Percentiles rank a stretch among this genome's conserved stretches.
These are phyloP conservation scores for Triplophysa yarkandensis DNA, from an alignment of 2,797 vertebrate species.

Conservation along the genomic window DNA sequence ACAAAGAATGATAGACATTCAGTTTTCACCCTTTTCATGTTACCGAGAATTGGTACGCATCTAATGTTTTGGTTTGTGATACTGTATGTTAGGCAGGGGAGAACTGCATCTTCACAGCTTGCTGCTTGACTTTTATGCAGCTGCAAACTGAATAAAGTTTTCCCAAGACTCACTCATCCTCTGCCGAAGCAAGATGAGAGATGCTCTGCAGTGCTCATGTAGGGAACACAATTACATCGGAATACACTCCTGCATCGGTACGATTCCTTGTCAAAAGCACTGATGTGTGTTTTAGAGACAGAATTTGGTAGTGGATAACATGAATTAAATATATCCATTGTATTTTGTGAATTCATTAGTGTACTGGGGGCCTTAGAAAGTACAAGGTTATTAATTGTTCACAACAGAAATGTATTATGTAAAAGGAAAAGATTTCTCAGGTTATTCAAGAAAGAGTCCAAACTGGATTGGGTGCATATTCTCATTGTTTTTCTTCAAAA, in stretches of 20 bases:
- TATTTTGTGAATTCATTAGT: slow-evolving; percentile 68
- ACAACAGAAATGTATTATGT: slow-evolving; percentile 50
- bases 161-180: slow-evolving; percentile 4
- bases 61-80: not conserved
- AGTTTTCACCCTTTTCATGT: not conserved
- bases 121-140: slow-evolving; percentile 12
- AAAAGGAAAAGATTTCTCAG: slow-evolving; percentile 42
- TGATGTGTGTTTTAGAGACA: slow-evolving; percentile 74
- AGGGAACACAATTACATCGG: slow-evolving; percentile 62
- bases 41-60: not conserved
- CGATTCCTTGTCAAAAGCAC: slow-evolving; percentile 68
- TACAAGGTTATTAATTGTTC: slow-evolving; percentile 74
- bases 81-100: slow-evolving; percentile 25
- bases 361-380: slow-evolving; percentile 66
- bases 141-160: slow-evolving; percentile 39
- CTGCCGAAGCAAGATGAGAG: slow-evolving; percentile 4
- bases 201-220: slow-evolving; percentile 45
- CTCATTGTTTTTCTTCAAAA: too few species aligned
- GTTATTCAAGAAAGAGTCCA: not conserved
- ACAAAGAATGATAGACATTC: not conserved
- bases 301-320: slow-evolving; percentile 66
- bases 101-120: slow-evolving; percentile 1
- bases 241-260: slow-evolving; percentile 45
- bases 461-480: not conserved
- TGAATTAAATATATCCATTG: slow-evolving; percentile 77